Conservation (phyloP, 2,797 vertebrate species). For the Yasuhikotakia modesta region DNA sequence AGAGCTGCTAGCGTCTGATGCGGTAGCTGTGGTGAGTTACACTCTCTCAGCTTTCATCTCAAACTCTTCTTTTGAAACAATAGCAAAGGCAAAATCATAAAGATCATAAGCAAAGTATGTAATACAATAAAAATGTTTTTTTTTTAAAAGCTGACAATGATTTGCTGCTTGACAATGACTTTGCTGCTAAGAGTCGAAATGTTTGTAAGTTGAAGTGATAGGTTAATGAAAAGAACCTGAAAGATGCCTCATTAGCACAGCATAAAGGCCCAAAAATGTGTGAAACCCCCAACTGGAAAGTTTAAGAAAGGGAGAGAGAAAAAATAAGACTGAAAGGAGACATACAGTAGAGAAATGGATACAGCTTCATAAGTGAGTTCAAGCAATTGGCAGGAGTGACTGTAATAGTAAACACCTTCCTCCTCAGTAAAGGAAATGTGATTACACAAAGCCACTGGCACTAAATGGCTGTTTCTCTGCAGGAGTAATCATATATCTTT, state of each 20-base stretch:
- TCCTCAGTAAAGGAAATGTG: conserved; percentile 54
- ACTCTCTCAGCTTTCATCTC: neutral
- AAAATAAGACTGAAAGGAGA: neutral
- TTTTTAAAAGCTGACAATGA: neutral
- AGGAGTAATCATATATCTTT: conserved; percentile 53
- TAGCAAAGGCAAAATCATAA: neutral
- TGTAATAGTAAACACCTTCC: conserved; percentile 53
- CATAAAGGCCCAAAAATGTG: neutral
- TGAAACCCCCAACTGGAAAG: neutral
- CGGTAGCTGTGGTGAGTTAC: conserved; percentile 91
- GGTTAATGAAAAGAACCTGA: too few relatives aligned
- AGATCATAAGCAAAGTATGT: neutral
- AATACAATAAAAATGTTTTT: neutral
- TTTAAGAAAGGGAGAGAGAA: conserved; percentile 10
- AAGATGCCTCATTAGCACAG: too few relatives aligned
- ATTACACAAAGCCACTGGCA: conserved; percentile 55
- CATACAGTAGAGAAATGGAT: conserved; percentile 25
- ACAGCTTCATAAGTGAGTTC: conserved; percentile 29
- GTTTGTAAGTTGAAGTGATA: too few relatives aligned
- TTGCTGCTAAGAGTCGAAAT: neutral
- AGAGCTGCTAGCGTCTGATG: conserved; percentile 85
- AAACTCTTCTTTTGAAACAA: conserved; percentile 3
- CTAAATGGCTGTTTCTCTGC: conserved; percentile 49
- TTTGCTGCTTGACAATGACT: too few relatives aligned
- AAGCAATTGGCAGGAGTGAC: conserved; percentile 45